Evolutionary conservation across 2,888 invertebrate genomes (phyloP).

Genomic region (Xylocampa areola): DNA sequence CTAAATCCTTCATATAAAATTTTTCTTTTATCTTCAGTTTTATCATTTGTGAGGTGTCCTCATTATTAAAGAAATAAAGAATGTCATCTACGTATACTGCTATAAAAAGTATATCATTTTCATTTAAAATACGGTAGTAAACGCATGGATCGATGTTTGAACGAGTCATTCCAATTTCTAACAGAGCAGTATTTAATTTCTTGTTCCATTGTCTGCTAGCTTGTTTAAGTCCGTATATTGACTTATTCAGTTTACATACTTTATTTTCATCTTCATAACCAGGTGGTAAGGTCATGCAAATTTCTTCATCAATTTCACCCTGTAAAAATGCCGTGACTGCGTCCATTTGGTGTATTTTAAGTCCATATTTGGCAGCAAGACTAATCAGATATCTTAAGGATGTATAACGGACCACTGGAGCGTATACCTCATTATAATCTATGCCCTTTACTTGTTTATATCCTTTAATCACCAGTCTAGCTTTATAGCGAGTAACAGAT

Average conservation of each 20-base stretch:
- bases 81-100: slow-evolving; percentile 17
- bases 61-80: slow-evolving; percentile 5
- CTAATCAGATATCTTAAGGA: slow-evolving; percentile 24
- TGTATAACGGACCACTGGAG: slow-evolving; percentile 3
- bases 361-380: slow-evolving; percentile 19
- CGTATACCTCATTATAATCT: background rate
- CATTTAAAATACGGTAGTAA: background rate
- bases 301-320: slow-evolving; percentile 31
- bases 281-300: slow-evolving; percentile 26
- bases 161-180: background rate
- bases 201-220: slow-evolving; percentile 23
- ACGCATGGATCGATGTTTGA: slow-evolving; percentile 2
- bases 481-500: slow-evolving; percentile 14
- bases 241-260: slow-evolving; percentile 27
- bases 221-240: slow-evolving; percentile 34
- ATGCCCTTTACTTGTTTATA: background rate
- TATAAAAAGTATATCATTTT: background rate
- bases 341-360: slow-evolving; percentile 20
- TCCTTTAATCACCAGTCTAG: slow-evolving; percentile 31
- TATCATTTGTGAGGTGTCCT: background rate
- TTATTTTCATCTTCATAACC: slow-evolving; percentile 13
- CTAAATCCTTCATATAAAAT: slow-evolving; percentile 8
- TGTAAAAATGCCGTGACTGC: slow-evolving; percentile 31
- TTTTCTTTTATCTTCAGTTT: background rate
- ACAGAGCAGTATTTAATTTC: background rate